Percentiles rank a stretch among this genome's conserved stretches.
Evolutionary conservation across 1,140 invertebrate genomes (phyloP).

Genomic region (Rhyzopertha dominica): DNA sequence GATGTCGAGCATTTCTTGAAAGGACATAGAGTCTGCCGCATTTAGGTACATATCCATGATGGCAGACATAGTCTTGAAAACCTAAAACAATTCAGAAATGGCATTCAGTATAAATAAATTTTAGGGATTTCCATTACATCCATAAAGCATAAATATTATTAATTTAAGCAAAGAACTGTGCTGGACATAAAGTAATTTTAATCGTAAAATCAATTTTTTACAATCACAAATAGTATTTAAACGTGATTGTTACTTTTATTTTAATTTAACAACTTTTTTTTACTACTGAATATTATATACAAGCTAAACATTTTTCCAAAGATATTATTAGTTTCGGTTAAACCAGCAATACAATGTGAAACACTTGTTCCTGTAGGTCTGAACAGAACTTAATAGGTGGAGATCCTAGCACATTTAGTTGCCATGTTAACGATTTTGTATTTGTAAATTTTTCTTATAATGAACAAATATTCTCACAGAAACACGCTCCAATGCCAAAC

Average conservation of each 20-base stretch:
- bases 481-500: too few species aligned
- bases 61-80: slow-evolving; percentile 31
- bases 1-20: slow-evolving; percentile 69
- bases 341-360: too few species aligned
- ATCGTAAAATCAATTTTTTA: not conserved
- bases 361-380: too few species aligned
- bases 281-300: too few species aligned
- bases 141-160: not conserved
- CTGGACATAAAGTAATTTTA: not conserved
- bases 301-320: too few species aligned
- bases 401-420: too few species aligned
- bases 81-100: slow-evolving; percentile 3
- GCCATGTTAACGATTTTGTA: too few species aligned
- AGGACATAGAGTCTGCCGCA: slow-evolving; percentile 53
- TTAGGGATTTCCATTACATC: not conserved
- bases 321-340: too few species aligned
- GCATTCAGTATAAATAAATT: not conserved
- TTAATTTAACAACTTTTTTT: too few species aligned
- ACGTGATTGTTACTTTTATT: not conserved
- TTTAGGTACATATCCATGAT: slow-evolving; percentile 54
- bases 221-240: not conserved
- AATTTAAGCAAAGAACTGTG: not conserved
- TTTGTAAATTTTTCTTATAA: too few species aligned
- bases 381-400: too few species aligned
- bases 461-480: too few species aligned